Evolutionary conservation across 2,888 invertebrate species (phyloP).

Genomic region (Eupithecia insigniata): DNA sequence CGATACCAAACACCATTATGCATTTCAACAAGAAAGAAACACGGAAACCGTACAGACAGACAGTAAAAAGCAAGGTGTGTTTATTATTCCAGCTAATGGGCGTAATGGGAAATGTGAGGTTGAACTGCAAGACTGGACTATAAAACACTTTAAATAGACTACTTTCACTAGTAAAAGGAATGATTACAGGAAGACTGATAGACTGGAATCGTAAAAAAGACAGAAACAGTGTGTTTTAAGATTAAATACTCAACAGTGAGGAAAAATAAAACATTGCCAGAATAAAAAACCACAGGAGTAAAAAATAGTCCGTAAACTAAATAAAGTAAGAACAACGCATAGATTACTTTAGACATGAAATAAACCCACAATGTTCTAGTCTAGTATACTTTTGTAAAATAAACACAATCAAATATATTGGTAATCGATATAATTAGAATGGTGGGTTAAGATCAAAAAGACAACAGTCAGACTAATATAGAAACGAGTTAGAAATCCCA

Average conservation of each 20-base stretch:
- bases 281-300: background rate
- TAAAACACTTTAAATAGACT: constrained; percentile 17
- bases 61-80: constrained; percentile 20
- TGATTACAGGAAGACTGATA: background rate
- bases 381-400: background rate
- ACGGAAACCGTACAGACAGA: constrained; percentile 20
- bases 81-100: constrained; percentile 31
- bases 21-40: constrained; percentile 24
- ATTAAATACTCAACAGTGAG: background rate
- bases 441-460: background rate
- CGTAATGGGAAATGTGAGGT: constrained; percentile 5
- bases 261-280: background rate
- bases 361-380: background rate
- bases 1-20: constrained; percentile 21
- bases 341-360: background rate
- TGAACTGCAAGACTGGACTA: constrained; percentile 23
- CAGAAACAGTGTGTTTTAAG: background rate
- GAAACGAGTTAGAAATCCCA: too few relatives aligned
- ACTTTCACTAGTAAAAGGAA: constrained; percentile 25
- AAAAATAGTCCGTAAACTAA: background rate
- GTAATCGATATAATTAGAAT: background rate
- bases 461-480: background rate
- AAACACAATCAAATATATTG: background rate
- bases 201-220: background rate
- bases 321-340: background rate